Evolutionary conservation across 2,113 vertebrate species (phyloP), one percentile per base, ranked within the genome.

Genomic region (Abramis brama): DNA sequence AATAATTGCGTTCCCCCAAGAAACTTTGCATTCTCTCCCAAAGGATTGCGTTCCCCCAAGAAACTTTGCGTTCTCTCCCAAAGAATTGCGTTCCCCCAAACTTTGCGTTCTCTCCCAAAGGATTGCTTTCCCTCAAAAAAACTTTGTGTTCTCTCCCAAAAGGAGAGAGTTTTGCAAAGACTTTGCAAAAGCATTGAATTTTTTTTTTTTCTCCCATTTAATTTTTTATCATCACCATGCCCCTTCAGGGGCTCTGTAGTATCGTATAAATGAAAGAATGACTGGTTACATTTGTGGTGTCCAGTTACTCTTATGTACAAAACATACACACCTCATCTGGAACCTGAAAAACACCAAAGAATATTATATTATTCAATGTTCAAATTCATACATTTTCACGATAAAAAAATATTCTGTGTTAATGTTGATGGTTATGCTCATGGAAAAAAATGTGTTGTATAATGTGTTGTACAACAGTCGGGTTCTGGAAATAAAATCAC

Each of bases 241-340:
- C 71, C 23, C 12, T 74, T 75, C n/a, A 75, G 12, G 43, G 23
- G 45, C 68, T 43, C 36, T 0, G 0, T 23, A 3, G 9, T 71
- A 71, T 11, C 0, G 11, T 5, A 43, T 11, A 43, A 43, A 43
- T 45, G 23, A 12, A 73, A 73, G 5, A n/a, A n/a, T 6, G 6
- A 47, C 5, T 8, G 23, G 71, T 74, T 25, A 47, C 23, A 27
- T 55, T 52, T 27, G n/a, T 77, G 27, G 50, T 55, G 47, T 77
- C 17, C 47, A 11, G 75, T 30, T 55, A 55, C 75, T 27, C 71
- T 75, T 47, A 47, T 75, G 73, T 50, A 4, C 13, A 75, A 64
- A 52, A 70, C 5, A 27, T 78, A 52, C 91, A 36, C 82, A 94
- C 93, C 93, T 91, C 86, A 57, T 93, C 88, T 83, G 93, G 93